Evolutionary conservation across 2,113 vertebrate species (phyloP).

Genomic region (Pantherophis guttatus): DNA sequence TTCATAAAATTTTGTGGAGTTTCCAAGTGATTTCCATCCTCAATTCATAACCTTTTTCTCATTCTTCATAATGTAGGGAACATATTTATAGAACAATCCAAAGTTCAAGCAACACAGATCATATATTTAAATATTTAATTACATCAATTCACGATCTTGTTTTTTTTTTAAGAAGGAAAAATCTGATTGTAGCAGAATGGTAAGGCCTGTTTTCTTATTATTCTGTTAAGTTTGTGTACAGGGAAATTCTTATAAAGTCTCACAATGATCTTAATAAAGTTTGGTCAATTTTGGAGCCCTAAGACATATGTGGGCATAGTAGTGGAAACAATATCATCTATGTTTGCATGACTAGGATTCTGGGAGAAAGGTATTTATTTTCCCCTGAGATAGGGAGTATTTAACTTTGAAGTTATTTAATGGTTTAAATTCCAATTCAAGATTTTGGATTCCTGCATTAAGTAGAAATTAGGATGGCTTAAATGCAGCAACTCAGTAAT

Average conservation of each 20-base stretch:
- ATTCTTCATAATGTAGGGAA: background rate
- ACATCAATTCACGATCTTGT: background rate
- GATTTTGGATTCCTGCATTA: background rate
- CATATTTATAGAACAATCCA: background rate
- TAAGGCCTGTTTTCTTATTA: background rate
- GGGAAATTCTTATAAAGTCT: background rate
- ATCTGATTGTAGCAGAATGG: background rate
- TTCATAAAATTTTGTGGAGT: background rate
- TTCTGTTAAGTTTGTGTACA: background rate
- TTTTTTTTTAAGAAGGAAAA: background rate
- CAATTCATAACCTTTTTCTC: background rate
- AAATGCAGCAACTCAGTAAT: background rate
- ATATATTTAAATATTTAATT: background rate
- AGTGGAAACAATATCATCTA: background rate
- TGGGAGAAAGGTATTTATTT: background rate
- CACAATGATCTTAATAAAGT: background rate
- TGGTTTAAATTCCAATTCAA: background rate
- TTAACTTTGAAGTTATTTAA: background rate
- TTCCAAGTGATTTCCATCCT: background rate
- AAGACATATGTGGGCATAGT: background rate
- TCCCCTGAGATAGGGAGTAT: background rate
- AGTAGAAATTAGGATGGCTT: background rate
- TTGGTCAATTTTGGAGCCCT: background rate
- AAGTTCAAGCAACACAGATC: background rate
- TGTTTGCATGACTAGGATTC: background rate